Base-by-base conservation (phyloP, 2,888 invertebrate species). In the Lasioglossum leucozonium region DNA sequence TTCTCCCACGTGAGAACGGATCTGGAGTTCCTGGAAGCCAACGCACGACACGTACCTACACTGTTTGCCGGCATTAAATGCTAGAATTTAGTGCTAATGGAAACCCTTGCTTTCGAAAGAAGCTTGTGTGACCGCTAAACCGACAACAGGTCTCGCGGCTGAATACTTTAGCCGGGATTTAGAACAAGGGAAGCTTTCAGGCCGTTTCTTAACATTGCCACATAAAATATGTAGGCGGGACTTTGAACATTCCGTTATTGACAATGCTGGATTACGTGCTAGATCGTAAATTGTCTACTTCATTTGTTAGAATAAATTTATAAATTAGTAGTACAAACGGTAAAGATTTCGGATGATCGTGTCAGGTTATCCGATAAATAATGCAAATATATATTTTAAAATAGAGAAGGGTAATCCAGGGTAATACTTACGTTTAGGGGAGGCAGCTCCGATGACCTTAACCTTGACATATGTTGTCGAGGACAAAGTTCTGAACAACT, bases 81-180 rank as follows among this genome's bases (percentile, higher is more conserved):
- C 30, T 44, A 55, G 34, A 51, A 77, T 85, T 87, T 87, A 85
- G 82, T 77, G 81, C 86, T 81, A 86, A 85, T 86, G 85, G 81
- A 77, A 47, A 78, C 81, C n/a, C 47, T 79, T 72, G 67, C 22
- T 75, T 71, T 67, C 79, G 42, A 62, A 37, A 26, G 67, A 76
- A 58, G 65, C 55, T 76, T 34, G 51, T 42, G 51, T 26, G n/a
- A 30, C 26, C 42, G 55, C 22, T 55, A 18, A 65, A 55, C 30
- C 16, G n/a, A 44, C 47, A 62, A 81, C 58, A 4, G 37, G 73
- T 55, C 71, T 55, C 34, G n/a, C 34, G 71, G 16, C 65, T 55
- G 44, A 72, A 40, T 37, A 58, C 30, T n/a, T 51, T 47, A 11
- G 8, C 34, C 42, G 55, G 18, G 26, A 72, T 47, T 30, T 34